phyloP scores from a whole-genome alignment of 2,113 vertebrate genomes.

The Sardina pilchardus region DNA sequence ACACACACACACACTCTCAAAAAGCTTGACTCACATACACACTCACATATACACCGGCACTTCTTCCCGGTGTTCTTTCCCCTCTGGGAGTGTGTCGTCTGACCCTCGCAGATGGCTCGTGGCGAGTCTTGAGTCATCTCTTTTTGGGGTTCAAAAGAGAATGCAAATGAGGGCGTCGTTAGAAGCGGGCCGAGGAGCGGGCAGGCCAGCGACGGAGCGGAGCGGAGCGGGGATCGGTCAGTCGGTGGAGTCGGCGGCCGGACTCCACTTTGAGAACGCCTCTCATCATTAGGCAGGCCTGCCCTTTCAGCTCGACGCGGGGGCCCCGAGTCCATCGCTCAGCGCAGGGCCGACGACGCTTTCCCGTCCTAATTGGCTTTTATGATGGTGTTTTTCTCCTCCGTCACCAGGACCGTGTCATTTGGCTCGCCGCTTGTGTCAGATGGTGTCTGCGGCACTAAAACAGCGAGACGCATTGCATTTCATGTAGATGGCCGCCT shows the following conservation, averaged over 20 bases:
- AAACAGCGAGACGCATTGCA: slow-evolving; percentile 34
- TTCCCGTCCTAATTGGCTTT: slow-evolving; percentile 37
- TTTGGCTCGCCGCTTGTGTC: slow-evolving; percentile 30
- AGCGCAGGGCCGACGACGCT: slow-evolving; percentile 12
- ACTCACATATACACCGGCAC: not conserved
- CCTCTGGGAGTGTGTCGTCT: slow-evolving; percentile 1
- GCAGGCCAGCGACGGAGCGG: not conserved
- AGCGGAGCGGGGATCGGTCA: too few species aligned
- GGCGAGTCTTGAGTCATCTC: slow-evolving; percentile 7
- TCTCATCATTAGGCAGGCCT: slow-evolving; percentile 29
- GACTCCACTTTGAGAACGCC: slow-evolving; percentile 33
- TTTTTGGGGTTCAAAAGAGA: slow-evolving; percentile 18
- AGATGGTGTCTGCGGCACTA: slow-evolving; percentile 36
- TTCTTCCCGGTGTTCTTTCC: not conserved
- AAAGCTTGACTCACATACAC: too few species aligned
- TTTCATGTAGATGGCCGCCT: not conserved
- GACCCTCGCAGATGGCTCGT: slow-evolving; percentile 16
- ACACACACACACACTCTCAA: not conserved
- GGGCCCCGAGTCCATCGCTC: not conserved
- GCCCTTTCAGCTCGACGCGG: slow-evolving; percentile 15
- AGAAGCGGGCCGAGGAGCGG: not conserved
- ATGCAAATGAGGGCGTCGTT: slow-evolving; percentile 23
- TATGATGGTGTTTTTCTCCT: slow-evolving; percentile 14
- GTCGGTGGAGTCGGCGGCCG: not conserved
- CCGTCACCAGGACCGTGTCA: slow-evolving; percentile 9